Evolutionary conservation across 1,140 invertebrate genomes (phyloP).

Genomic region (Lamellibrachia luymesi): DNA sequence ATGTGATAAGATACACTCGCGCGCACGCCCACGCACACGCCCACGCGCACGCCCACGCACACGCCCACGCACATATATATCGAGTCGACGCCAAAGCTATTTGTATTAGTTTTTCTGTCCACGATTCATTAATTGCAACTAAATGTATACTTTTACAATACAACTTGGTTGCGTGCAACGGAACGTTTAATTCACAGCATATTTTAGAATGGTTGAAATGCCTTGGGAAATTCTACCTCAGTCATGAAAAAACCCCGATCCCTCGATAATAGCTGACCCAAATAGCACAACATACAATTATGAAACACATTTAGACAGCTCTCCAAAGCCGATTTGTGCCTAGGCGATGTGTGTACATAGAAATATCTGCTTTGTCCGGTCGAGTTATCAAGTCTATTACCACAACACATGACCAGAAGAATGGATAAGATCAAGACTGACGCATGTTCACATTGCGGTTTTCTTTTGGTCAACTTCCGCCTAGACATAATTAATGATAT

Average conservation of each 20-base stretch:
- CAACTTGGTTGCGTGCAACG: not conserved
- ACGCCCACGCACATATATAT: not conserved
- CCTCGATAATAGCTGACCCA: not conserved
- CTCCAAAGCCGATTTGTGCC: not conserved
- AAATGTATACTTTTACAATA: not conserved
- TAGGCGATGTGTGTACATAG: not conserved
- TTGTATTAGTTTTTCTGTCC: not conserved
- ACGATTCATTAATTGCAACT: too few relatives aligned
- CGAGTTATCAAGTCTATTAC: not conserved
- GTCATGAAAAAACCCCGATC: not conserved
- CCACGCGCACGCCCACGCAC: not conserved
- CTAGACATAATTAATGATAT: not conserved
- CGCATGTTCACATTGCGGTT: not conserved
- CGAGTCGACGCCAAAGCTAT: not conserved
- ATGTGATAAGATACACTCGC: not conserved
- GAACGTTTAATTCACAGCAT: not conserved
- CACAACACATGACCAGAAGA: not conserved
- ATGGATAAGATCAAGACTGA: not conserved
- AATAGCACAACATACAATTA: not conserved
- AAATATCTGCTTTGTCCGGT: not conserved
- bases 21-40: not conserved
- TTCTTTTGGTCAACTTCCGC: not conserved
- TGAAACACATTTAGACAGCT: not conserved
- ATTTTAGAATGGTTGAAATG: not conserved
- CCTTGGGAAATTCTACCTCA: not conserved